These are phyloP conservation scores for Neoascia interrupta DNA, from an alignment of 2,888 invertebrate genomes.

Conservation along the genomic window DNA sequence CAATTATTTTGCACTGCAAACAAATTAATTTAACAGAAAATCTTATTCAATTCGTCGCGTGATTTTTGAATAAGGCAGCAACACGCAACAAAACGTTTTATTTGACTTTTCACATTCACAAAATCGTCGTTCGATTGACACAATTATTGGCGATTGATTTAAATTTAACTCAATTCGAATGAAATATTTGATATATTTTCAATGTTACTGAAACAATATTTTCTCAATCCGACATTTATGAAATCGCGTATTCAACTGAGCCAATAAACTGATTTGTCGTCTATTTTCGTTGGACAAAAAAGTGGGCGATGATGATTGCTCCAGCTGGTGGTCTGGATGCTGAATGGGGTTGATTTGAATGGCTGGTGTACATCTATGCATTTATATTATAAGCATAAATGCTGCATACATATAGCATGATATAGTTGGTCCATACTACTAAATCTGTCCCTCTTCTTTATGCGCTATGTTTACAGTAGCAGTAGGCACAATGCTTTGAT, in stretches of 20 bases:
- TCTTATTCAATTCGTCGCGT: neutral
- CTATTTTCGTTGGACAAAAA: constrained; percentile 19
- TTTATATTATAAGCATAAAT: constrained; percentile 1
- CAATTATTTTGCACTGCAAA: constrained; percentile 5
- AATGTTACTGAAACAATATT: no score
- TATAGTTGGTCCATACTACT: no score
- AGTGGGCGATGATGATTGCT: constrained; percentile 11
- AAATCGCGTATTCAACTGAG: constrained; percentile 56
- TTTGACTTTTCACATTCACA: no score
- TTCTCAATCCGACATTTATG: constrained; percentile 54
- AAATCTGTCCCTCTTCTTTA: no score
- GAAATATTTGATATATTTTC: neutral
- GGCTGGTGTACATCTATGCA: neutral
- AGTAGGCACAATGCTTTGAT: constrained; percentile 24
- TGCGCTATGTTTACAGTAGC: no score
- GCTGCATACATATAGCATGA: no score
- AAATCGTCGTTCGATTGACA: no score
- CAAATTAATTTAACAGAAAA: constrained; percentile 24
- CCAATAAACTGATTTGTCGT: constrained; percentile 26
- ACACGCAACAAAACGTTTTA: no score
- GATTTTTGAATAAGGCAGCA: no score
- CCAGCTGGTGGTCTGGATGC: constrained; percentile 35
- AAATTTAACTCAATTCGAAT: neutral
- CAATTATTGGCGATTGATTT: neutral
- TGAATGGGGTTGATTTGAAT: constrained; percentile 33